Conservation (phyloP, 2,888 invertebrate species). For the Germaria angustata region DNA sequence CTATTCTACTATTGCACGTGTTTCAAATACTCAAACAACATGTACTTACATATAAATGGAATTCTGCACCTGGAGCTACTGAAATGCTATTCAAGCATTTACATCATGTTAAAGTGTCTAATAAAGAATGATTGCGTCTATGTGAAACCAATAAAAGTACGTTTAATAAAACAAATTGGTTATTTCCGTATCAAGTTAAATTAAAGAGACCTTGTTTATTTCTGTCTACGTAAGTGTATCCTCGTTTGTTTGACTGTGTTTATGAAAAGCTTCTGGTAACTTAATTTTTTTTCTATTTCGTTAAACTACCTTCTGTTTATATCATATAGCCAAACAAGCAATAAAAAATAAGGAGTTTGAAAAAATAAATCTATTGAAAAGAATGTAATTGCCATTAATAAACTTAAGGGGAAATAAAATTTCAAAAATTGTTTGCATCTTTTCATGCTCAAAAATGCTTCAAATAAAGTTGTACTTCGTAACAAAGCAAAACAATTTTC, state of each 20-base stretch:
- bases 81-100: neutral
- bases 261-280: neutral
- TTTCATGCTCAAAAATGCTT: neutral
- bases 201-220: conserved; percentile 33
- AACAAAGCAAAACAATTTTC: neutral
- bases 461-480: too few species aligned
- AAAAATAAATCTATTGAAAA: too few species aligned
- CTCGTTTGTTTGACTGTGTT: neutral
- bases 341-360: neutral
- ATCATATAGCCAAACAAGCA: neutral
- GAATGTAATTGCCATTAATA: conserved; percentile 6
- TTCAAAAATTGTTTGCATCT: conserved; percentile 3
- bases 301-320: neutral
- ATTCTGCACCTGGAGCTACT: neutral
- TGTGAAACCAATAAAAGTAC: conserved; percentile 22
- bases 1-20: too few species aligned
- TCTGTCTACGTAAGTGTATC: neutral
- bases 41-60: too few species aligned
- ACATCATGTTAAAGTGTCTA: neutral
- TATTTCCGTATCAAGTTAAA: conserved; percentile 60
- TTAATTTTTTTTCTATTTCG: too few species aligned
- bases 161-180: conserved; percentile 53
- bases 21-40: too few species aligned
- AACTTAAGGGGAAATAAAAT: conserved; percentile 29
- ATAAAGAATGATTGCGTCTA: neutral